phyloP scores from a whole-genome alignment of 2,113 vertebrate genomes.

The Platysteira castanea region DNA sequence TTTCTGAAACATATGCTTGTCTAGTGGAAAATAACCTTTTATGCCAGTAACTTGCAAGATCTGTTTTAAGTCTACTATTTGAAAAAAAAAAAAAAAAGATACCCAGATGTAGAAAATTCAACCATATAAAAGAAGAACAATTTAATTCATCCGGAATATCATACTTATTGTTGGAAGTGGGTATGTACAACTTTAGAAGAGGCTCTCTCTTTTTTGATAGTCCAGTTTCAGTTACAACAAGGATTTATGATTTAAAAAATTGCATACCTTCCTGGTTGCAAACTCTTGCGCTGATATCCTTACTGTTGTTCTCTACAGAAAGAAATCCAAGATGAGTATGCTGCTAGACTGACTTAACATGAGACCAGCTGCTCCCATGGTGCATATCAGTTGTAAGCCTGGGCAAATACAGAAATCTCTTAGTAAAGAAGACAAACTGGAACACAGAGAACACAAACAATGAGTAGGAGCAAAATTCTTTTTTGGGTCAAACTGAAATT shows the following conservation, averaged over 20 bases:
- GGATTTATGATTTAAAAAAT: not conserved
- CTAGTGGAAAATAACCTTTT: not conserved
- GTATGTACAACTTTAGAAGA: not conserved
- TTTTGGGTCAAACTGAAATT: not conserved
- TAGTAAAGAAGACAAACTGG: not conserved
- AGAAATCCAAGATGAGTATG: not conserved
- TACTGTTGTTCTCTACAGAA: not conserved
- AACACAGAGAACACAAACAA: not conserved
- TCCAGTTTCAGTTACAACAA: not conserved
- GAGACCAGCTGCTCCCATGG: not conserved
- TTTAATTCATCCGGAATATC: not conserved
- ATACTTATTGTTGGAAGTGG: not conserved
- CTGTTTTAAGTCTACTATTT: not conserved
- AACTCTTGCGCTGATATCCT: not conserved
- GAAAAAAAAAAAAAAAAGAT: accelerated
- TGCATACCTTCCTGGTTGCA: not conserved
- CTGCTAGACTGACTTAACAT: not conserved
- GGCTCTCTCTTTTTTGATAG: not conserved
- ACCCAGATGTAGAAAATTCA: not conserved
- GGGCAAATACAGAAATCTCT: not conserved
- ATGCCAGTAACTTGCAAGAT: not conserved
- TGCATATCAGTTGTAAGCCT: not conserved
- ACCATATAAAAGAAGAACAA: not conserved
- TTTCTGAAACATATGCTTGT: not conserved
- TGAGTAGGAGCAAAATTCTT: not conserved